Conservation (phyloP, 2,888 invertebrate genomes). For the Thera britannica region DNA sequence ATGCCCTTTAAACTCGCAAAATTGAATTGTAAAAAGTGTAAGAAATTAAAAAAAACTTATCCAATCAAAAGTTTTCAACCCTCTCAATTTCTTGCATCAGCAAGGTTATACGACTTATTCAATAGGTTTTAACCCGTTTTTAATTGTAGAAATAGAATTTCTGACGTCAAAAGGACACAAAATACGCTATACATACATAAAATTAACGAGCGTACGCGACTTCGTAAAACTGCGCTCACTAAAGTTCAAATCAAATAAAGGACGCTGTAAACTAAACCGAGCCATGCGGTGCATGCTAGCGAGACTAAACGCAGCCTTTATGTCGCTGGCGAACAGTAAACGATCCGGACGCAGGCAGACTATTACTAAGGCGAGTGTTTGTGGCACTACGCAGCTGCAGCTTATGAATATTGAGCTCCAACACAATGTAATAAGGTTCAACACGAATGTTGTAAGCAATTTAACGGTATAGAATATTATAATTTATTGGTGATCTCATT, state of each 20-base stretch:
- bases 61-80: no score
- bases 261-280: conserved; percentile 14
- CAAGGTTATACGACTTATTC: background rate
- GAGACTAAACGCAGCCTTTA: background rate
- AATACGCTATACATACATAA: background rate
- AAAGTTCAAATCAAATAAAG: conserved; percentile 23
- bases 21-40: no score
- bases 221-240: conserved; percentile 2
- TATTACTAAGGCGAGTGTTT: background rate
- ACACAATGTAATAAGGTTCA: background rate
- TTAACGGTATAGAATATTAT: no score
- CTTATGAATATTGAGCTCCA: background rate
- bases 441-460: background rate
- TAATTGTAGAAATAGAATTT: background rate
- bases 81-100: no score
- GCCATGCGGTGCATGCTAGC: background rate
- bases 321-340: conserved; percentile 6
- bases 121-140: background rate
- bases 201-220: conserved; percentile 3
- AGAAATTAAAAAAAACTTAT: no score
- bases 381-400: background rate
- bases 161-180: background rate
- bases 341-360: conserved; percentile 7
- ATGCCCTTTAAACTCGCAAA: no score
- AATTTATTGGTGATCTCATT: background rate